Evolutionary conservation across 1,140 invertebrate species (phyloP).

Genomic region (Bicyclus anynana): DNA sequence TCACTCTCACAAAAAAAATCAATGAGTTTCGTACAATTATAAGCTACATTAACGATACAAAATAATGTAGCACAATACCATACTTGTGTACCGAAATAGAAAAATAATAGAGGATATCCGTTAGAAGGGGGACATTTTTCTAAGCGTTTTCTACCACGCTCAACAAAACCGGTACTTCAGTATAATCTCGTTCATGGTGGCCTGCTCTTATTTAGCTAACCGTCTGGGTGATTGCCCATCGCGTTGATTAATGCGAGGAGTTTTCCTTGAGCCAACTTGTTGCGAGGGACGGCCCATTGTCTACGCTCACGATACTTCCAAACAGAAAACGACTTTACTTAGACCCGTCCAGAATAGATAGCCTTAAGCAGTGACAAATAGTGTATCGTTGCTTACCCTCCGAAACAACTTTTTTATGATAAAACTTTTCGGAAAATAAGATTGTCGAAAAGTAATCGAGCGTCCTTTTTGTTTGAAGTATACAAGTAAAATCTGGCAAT

Average conservation of each 20-base stretch:
- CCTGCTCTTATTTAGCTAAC: slow-evolving; percentile 15
- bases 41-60: not conserved
- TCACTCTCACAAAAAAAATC: no score
- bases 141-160: slow-evolving; percentile 11
- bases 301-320: slow-evolving; percentile 42
- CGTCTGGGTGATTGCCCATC: slow-evolving; percentile 34
- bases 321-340: slow-evolving; percentile 42
- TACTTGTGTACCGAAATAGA: slow-evolving; percentile 3
- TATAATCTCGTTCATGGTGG: slow-evolving; percentile 6
- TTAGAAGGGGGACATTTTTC: slow-evolving; percentile 11
- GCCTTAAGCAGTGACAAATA: slow-evolving; percentile 38
- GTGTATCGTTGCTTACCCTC: slow-evolving; percentile 30
- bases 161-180: slow-evolving; percentile 8
- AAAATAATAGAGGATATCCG: slow-evolving; percentile 8
- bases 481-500: not conserved
- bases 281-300: slow-evolving; percentile 50
- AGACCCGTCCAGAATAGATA: slow-evolving; percentile 41
- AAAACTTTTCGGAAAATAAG: slow-evolving; percentile 16
- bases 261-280: slow-evolving; percentile 54
- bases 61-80: not conserved
- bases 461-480: not conserved
- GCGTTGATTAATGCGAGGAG: slow-evolving; percentile 58
- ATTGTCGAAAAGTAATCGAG: not conserved
- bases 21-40: no score
- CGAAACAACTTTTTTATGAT: slow-evolving; percentile 33